Evolutionary conservation across 2,113 vertebrate genomes (phyloP).

Genomic region (Melanerpes aurifrons): DNA sequence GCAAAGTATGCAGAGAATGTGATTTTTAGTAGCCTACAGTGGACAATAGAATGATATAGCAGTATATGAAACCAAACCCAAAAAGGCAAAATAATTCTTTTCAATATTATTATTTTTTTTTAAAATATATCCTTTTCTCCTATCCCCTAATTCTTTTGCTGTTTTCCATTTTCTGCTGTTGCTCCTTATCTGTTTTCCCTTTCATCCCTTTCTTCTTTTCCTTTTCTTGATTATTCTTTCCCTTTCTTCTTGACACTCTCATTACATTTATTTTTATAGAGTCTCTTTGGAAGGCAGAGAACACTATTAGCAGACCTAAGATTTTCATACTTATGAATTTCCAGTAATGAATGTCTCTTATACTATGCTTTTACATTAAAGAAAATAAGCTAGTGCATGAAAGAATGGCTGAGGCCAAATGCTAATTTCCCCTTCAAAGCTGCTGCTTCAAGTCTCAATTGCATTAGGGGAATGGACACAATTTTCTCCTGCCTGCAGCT

Average conservation of each 20-base stretch:
- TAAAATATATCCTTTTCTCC: not conserved
- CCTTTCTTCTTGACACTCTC: constrained; percentile 12
- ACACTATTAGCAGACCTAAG: not conserved
- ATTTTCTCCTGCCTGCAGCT: not conserved
- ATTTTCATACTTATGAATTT: not conserved
- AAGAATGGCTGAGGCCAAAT: not conserved
- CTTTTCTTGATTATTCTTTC: not conserved
- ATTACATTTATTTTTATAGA: constrained; percentile 41
- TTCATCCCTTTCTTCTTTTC: not conserved
- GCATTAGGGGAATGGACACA: not conserved
- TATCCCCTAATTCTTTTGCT: not conserved
- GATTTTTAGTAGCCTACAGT: not conserved
- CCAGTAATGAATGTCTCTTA: not conserved
- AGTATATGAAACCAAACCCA: not conserved
- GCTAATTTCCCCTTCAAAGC: not conserved
- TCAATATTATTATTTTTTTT: not conserved
- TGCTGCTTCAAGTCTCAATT: not conserved
- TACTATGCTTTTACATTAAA: constrained; percentile 13
- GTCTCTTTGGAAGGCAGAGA: not conserved
- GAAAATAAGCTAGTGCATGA: constrained; percentile 19
- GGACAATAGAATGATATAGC: not conserved
- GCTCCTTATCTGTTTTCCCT: not conserved
- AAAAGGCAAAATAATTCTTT: not conserved
- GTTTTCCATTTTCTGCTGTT: not conserved
- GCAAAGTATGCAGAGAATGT: not conserved